Evolutionary conservation across 2,797 vertebrate genomes (phyloP).

Genomic region (Phataginus tetradactyla): DNA sequence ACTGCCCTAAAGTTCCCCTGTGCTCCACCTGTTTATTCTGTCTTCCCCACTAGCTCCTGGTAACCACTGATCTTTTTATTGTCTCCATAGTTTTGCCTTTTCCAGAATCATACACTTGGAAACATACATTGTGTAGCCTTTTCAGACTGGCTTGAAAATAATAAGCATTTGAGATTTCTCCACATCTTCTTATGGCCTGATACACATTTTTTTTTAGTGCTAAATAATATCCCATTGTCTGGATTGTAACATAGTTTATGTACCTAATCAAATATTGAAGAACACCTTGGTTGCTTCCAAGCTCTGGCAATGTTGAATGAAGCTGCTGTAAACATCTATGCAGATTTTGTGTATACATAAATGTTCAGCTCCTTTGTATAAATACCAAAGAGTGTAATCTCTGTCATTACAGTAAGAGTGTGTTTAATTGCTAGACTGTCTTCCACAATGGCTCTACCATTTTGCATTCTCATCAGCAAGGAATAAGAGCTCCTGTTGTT

Average conservation of each 20-base stretch:
- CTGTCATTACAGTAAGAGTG: not conserved
- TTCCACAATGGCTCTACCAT: not conserved
- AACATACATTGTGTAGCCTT: not conserved
- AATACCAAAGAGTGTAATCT: not conserved
- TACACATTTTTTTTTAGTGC: not conserved
- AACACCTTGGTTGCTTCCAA: not conserved
- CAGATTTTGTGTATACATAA: not conserved
- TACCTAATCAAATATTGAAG: not conserved
- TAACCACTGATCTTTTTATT: not conserved
- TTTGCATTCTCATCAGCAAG: not conserved
- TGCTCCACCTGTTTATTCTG: rapidly evolving
- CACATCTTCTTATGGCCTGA: not conserved
- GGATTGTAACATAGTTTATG: not conserved
- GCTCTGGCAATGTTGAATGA: not conserved
- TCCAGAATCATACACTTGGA: not conserved
- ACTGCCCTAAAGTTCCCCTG: not conserved
- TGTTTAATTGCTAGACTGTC: not conserved
- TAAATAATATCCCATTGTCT: not conserved
- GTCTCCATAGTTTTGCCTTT: not conserved
- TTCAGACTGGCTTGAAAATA: not conserved
- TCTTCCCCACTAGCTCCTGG: not conserved
- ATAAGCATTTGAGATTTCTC: not conserved
- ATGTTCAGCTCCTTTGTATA: not conserved
- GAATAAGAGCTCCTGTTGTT: not conserved
- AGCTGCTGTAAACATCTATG: not conserved